These are phyloP conservation scores for Pseudomyrmex flavicornis DNA, from an alignment of 1,140 invertebrate species.

Conservation along the genomic window DNA sequence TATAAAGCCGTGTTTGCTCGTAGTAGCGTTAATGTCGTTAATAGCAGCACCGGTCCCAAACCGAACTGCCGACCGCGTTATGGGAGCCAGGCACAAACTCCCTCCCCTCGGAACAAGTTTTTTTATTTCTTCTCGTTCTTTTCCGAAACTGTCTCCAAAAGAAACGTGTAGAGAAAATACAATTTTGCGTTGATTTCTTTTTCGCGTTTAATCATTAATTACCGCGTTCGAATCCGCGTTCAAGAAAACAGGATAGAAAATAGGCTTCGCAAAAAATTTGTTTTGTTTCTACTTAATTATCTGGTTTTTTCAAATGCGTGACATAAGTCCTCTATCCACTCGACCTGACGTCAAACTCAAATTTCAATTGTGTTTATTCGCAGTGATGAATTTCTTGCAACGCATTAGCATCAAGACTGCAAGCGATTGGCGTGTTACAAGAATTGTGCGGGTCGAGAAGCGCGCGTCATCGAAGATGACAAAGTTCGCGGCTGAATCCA, in stretches of 20 bases:
- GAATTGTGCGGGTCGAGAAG: no score
- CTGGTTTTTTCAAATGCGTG: no score
- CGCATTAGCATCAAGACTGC: no score
- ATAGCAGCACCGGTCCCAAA: conserved; percentile 81
- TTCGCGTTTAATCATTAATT: not conserved
- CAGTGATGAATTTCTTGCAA: no score
- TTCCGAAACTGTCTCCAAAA: not conserved
- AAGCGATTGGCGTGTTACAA: no score
- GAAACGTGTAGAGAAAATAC: not conserved
- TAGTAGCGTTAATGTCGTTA: conserved; percentile 85
- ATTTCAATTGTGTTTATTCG: no score
- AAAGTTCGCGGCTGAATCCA: no score
- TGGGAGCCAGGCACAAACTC: conserved; percentile 53
- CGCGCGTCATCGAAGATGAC: no score
- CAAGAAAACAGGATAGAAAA: not conserved
- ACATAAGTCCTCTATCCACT: no score
- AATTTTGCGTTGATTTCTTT: not conserved
- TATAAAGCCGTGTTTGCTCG: conserved; percentile 84
- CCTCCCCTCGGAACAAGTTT: conserved; percentile 53
- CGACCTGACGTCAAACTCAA: no score
- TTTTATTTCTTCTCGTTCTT: conserved; percentile 5
- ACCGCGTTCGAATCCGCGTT: not conserved
- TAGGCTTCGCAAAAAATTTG: no score
- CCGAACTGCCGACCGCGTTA: conserved; percentile 66
- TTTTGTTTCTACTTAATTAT: no score